Evolutionary conservation across 2,888 invertebrate species (phyloP).

Genomic region (Drosophila austrosaltans): DNA sequence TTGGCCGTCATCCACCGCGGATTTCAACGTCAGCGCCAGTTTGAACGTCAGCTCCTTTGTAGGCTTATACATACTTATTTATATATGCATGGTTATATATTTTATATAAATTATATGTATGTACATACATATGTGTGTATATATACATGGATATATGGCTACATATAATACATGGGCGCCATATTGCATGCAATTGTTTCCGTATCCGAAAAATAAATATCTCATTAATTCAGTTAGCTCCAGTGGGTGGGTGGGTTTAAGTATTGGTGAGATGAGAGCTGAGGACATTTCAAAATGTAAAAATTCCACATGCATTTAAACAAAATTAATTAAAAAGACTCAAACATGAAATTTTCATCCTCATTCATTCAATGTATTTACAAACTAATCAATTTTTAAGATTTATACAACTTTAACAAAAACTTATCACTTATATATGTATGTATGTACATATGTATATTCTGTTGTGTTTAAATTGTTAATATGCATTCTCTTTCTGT

Average conservation of each 20-base stretch:
- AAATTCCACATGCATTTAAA: background rate
- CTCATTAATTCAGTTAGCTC: conserved; percentile 18
- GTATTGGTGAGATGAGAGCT: background rate
- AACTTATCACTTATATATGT: no score
- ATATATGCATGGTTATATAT: conserved; percentile 8
- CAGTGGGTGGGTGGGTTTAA: background rate
- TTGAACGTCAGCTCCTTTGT: background rate
- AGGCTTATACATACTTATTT: background rate
- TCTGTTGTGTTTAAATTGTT: no score
- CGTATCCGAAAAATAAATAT: conserved; percentile 18
- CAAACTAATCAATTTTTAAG: background rate
- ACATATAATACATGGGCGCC: conserved; percentile 17
- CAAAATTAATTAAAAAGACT: background rate
- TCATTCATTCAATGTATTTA: background rate
- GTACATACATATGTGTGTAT: background rate
- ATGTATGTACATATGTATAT: no score
- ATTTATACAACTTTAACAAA: no score
- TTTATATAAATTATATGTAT: conserved; percentile 4
- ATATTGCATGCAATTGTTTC: conserved; percentile 14
- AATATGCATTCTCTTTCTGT: no score
- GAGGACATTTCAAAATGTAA: background rate
- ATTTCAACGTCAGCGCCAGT: conserved; percentile 6
- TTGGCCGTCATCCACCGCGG: conserved; percentile 11
- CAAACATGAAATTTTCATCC: background rate
- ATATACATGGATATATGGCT: background rate